Evolutionary conservation across 1,140 invertebrate genomes (phyloP).

Genomic region (Bombus breviceps): DNA sequence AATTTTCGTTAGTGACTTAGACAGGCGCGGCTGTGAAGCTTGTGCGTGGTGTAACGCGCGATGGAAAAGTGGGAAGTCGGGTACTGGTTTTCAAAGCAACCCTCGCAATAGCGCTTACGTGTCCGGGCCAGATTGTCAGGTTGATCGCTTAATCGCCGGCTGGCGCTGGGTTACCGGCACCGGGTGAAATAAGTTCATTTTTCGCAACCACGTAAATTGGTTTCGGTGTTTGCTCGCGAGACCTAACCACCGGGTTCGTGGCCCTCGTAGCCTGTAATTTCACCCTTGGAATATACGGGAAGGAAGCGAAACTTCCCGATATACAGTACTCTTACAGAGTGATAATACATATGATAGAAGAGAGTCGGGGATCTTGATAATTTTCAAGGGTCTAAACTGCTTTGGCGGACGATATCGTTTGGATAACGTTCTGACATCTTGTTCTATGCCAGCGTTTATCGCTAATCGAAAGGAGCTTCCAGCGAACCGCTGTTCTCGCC

Average conservation of each 20-base stretch:
- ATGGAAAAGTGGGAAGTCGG: slow-evolving; percentile 13
- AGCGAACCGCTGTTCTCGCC: background rate
- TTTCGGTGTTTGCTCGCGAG: slow-evolving; percentile 40
- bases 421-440: slow-evolving; percentile 36
- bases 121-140: slow-evolving; percentile 51
- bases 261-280: slow-evolving; percentile 35
- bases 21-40: slow-evolving; percentile 26
- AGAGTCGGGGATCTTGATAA: slow-evolving; percentile 24
- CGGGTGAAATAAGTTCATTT: slow-evolving; percentile 56
- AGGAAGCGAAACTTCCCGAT: background rate
- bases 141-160: slow-evolving; percentile 61
- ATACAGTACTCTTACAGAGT: background rate
- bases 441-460: background rate
- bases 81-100: slow-evolving; percentile 16
- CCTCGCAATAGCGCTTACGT: slow-evolving; percentile 19
- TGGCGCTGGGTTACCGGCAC: slow-evolving; percentile 22
- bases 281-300: background rate
- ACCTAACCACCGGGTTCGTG: slow-evolving; percentile 1
- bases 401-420: background rate
- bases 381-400: background rate
- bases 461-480: background rate
- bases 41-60: slow-evolving; percentile 7
- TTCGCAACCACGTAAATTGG: slow-evolving; percentile 48
- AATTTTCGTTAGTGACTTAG: slow-evolving; percentile 66
- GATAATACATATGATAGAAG: slow-evolving; percentile 42